Conservation (phyloP, 2,113 vertebrate genomes). For the Larimichthys polyactis region DNA sequence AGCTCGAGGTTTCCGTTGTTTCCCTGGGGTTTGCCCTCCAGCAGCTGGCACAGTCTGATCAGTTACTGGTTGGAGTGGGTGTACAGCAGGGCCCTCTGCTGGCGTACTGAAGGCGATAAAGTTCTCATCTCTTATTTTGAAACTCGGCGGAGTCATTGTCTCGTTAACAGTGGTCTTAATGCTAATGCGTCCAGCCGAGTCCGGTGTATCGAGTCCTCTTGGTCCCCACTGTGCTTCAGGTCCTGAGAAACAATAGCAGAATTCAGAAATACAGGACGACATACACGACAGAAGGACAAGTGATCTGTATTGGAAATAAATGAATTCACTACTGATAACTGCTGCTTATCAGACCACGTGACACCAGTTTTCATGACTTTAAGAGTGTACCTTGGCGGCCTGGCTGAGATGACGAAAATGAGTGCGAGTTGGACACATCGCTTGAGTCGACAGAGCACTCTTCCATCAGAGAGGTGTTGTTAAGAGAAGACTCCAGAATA, state of each 20-base stretch:
- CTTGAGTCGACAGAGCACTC: constrained; percentile 39
- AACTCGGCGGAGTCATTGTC: constrained; percentile 60
- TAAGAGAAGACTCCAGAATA: constrained; percentile 70
- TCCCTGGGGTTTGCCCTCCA: constrained; percentile 61
- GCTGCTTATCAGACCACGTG: neutral
- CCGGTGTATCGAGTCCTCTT: constrained; percentile 63
- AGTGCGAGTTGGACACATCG: constrained; percentile 29
- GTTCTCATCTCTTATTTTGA: constrained; percentile 67
- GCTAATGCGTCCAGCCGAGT: constrained; percentile 54
- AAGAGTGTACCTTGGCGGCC: constrained; percentile 52
- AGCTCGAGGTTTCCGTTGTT: constrained; percentile 74
- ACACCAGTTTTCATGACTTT: neutral
- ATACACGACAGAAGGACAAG: neutral
- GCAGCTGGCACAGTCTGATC: constrained; percentile 37
- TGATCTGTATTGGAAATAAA: neutral
- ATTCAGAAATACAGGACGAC: neutral
- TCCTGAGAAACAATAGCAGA: constrained; percentile 46
- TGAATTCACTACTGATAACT: neutral
- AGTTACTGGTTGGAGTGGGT: constrained; percentile 64
- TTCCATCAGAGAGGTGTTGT: constrained; percentile 63
- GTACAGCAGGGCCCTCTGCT: constrained; percentile 63
- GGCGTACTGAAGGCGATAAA: constrained; percentile 71
- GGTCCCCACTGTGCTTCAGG: constrained; percentile 45
- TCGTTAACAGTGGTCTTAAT: constrained; percentile 59
- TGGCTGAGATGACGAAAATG: constrained; percentile 34